Conservation (phyloP, 53 echinoderm and acorn worm genomes). For the Henricia sp. region DNA sequence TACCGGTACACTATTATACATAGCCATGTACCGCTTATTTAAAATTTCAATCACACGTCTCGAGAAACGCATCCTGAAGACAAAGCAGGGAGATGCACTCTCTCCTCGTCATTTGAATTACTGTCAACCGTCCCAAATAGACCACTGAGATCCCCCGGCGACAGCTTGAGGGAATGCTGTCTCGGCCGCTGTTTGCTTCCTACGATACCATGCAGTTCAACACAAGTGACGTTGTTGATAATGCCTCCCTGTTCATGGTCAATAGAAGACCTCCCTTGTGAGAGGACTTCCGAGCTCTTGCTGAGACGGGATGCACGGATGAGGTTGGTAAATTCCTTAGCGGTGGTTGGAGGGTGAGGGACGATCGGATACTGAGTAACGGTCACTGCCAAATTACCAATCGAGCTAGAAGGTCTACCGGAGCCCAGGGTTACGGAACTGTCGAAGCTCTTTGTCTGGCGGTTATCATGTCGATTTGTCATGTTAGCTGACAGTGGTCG, state of each 20-base stretch:
- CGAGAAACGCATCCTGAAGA: constrained; percentile 28
- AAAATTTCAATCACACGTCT: constrained; percentile 24
- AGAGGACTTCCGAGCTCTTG: constrained; percentile 34
- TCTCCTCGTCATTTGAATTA: background rate
- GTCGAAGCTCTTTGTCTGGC: constrained; percentile 48
- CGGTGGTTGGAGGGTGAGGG: constrained; percentile 32
- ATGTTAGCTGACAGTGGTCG: constrained; percentile 43
- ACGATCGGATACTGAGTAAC: constrained; percentile 15
- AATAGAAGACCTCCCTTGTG: background rate
- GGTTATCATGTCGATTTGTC: background rate
- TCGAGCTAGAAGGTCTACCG: constrained; percentile 9
- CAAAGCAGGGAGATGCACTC: constrained; percentile 29
- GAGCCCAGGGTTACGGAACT: background rate
- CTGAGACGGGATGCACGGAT: constrained; percentile 21
- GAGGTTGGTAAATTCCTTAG: constrained; percentile 18
- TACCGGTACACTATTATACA: no score
- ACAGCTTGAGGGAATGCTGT: background rate
- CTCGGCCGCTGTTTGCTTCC: constrained; percentile 3
- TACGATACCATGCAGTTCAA: constrained; percentile 1
- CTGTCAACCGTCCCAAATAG: background rate
- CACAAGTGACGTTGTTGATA: constrained; percentile 4
- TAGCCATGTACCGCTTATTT: no score
- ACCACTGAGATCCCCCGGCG: constrained; percentile 37
- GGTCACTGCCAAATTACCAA: constrained; percentile 16
- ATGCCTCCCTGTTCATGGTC: background rate